phyloP scores from a whole-genome alignment of 2,113 vertebrate genomes.

The Neopipo cinnamomea region DNA sequence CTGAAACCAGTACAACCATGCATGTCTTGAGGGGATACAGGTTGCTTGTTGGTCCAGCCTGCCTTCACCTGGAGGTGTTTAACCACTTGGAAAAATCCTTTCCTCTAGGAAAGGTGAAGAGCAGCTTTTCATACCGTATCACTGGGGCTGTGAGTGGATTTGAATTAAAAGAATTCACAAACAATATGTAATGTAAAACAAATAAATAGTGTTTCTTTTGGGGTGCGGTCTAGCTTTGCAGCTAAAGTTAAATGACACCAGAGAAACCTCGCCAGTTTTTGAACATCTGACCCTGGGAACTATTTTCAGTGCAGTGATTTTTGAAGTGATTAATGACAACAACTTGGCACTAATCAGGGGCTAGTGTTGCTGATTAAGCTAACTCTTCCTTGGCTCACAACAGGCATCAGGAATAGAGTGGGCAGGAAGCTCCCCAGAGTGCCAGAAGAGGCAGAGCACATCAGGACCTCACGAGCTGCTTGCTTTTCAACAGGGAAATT shows the following conservation, averaged over 20 bases:
- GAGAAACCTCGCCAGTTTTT: not conserved
- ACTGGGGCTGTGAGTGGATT: not conserved
- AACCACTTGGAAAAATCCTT: not conserved
- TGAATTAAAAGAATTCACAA: not conserved
- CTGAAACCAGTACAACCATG: not conserved
- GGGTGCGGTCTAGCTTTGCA: not conserved
- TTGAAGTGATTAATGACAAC: slow-evolving; percentile 25
- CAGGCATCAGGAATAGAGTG: slow-evolving; percentile 16
- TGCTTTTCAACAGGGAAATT: not conserved
- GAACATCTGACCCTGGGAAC: not conserved
- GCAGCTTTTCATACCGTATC: not conserved
- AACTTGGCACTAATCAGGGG: slow-evolving; percentile 21
- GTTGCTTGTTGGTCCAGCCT: not conserved
- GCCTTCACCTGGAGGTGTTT: not conserved
- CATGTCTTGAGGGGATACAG: not conserved
- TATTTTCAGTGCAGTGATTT: slow-evolving; percentile 38
- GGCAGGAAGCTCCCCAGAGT: not conserved
- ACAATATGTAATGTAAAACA: not conserved
- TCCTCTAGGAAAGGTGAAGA: not conserved
- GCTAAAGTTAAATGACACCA: not conserved
- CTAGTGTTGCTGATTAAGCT: slow-evolving; percentile 49
- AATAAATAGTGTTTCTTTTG: not conserved
- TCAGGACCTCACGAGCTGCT: not conserved
- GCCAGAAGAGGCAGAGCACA: not conserved
- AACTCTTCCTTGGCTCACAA: slow-evolving; percentile 42